phyloP scores from a whole-genome alignment of 1,140 invertebrate species.

The Mercenaria mercenaria region DNA sequence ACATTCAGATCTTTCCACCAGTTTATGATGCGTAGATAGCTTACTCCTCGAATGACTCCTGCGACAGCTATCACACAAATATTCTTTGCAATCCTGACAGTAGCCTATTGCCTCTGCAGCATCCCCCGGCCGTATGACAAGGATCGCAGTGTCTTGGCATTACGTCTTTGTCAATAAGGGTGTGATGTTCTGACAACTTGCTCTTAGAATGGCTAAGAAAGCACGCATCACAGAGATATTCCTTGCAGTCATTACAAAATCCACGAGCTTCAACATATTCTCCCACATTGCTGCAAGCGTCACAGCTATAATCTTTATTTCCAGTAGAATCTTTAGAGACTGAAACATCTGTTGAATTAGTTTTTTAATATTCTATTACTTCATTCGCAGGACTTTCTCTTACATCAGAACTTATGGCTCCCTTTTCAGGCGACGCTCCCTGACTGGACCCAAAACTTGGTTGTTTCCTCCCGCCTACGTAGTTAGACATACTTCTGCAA shows the following conservation, averaged over 20 bases:
- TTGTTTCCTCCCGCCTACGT: too few species aligned
- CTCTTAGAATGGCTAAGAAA: background rate
- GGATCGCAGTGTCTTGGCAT: background rate
- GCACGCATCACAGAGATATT: background rate
- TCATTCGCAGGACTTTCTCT: too few species aligned
- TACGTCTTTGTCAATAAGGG: background rate
- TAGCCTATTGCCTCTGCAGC: background rate
- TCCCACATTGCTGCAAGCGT: background rate
- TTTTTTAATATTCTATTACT: too few species aligned
- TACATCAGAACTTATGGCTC: too few species aligned
- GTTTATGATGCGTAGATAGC: background rate
- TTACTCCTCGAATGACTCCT: background rate
- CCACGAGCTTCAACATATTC: background rate
- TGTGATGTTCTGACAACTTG: background rate
- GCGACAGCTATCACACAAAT: background rate
- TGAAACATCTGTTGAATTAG: too few species aligned
- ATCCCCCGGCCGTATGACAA: background rate
- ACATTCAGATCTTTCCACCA: background rate
- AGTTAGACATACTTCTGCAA: too few species aligned
- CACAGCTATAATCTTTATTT: background rate
- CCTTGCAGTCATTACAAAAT: background rate
- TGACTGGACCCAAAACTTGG: too few species aligned
- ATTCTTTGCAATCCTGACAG: background rate
- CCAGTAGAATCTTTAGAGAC: background rate
- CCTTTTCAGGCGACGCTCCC: too few species aligned